These are phyloP conservation scores for Trachymyrmex septentrionalis DNA, from an alignment of 1,140 invertebrate species.

Conservation along the genomic window DNA sequence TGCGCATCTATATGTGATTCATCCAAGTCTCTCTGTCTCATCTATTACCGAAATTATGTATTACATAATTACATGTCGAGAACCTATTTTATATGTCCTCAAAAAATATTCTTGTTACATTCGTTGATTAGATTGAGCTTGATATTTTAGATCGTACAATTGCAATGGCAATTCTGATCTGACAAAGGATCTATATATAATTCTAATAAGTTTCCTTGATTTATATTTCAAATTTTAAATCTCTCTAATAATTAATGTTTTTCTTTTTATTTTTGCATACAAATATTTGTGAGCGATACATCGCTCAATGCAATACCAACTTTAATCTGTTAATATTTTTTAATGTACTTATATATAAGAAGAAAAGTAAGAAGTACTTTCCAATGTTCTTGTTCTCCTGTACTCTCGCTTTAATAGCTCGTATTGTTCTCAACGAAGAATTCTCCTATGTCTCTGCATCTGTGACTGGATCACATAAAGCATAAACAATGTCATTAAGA, in stretches of 20 bases:
- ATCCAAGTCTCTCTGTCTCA: neutral
- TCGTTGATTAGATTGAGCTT: neutral
- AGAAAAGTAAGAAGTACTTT: neutral
- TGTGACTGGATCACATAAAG: conserved; percentile 50
- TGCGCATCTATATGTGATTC: neutral
- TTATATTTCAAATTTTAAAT: neutral
- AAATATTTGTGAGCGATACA: neutral
- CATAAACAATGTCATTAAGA: conserved; percentile 65
- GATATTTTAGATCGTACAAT: neutral
- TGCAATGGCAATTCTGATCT: neutral
- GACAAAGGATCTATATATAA: neutral
- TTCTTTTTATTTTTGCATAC: neutral
- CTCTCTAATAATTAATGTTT: conserved; percentile 1
- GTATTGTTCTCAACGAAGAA: conserved; percentile 6
- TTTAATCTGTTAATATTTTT: neutral
- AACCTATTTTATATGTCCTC: neutral
- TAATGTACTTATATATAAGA: neutral
- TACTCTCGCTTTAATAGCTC: neutral
- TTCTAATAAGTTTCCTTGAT: neutral
- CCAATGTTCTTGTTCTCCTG: neutral
- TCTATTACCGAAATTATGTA: neutral
- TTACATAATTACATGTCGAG: too few relatives aligned
- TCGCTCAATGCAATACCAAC: neutral
- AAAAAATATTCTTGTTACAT: neutral
- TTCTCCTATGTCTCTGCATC: conserved; percentile 28